phyloP scores from a whole-genome alignment of 2,797 vertebrate genomes.

The Spatula clypeata region DNA sequence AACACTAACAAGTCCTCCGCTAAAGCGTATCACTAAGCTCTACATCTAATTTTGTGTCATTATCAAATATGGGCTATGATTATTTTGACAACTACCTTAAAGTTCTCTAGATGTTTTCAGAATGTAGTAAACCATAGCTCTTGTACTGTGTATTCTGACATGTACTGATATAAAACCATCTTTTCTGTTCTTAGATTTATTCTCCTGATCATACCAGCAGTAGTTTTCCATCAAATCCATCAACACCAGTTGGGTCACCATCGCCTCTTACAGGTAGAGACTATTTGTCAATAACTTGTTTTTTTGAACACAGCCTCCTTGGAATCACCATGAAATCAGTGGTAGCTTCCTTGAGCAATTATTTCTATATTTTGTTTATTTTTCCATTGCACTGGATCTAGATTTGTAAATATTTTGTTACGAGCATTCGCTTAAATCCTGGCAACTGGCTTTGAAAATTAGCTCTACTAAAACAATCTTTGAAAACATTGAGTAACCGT shows the following conservation, averaged over 20 bases:
- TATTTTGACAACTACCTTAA: constrained; percentile 72
- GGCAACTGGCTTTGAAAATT: constrained; percentile 8
- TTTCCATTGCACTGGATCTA: not conserved
- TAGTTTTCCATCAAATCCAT: constrained; percentile 99
- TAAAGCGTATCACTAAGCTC: no score
- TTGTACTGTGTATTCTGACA: constrained; percentile 1
- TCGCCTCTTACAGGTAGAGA: constrained; percentile 94
- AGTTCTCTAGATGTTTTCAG: constrained; percentile 71
- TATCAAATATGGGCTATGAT: constrained; percentile 48
- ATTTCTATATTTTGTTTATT: not conserved
- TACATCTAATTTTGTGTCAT: constrained; percentile 19
- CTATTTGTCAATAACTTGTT: not conserved
- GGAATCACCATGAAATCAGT: not conserved
- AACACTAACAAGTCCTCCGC: no score
- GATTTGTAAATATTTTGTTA: not conserved
- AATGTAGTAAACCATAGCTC: constrained; percentile 64
- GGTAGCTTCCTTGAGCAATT: not conserved
- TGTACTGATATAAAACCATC: constrained; percentile 44
- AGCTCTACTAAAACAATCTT: not conserved
- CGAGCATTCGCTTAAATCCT: not conserved
- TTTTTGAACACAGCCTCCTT: not conserved
- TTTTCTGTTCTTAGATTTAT: constrained; percentile 91
- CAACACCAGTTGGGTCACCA: constrained; percentile 97
- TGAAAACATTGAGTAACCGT: not conserved
- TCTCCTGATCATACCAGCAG: constrained; percentile 99